phyloP scores from a whole-genome alignment of 2,113 vertebrate species.

The Catharus fuscescens region DNA sequence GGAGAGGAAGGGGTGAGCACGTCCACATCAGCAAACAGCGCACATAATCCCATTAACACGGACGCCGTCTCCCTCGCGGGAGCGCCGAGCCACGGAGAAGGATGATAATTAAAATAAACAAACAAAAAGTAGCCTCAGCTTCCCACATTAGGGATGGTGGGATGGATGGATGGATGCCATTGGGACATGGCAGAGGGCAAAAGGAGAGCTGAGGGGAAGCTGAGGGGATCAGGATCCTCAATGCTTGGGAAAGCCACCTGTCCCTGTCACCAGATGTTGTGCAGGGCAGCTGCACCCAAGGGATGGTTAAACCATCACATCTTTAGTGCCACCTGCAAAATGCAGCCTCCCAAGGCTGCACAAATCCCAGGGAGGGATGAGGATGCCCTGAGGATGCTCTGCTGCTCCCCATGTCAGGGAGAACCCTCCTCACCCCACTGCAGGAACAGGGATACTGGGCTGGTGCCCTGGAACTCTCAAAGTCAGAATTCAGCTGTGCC shows the following conservation, averaged over 20 bases:
- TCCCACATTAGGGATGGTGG: not conserved
- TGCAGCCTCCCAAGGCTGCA: accelerated
- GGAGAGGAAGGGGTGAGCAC: constrained; percentile 2
- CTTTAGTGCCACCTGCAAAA: not conserved
- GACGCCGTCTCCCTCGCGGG: not conserved
- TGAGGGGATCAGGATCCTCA: accelerated
- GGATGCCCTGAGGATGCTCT: accelerated
- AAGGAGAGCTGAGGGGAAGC: not conserved
- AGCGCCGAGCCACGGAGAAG: constrained; percentile 16
- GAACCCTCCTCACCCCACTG: not conserved
- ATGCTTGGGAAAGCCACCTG: not conserved
- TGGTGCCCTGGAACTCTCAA: no score
- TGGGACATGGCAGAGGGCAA: not conserved
- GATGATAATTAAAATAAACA: constrained; percentile 78
- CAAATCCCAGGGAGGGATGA: not conserved
- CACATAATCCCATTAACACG: constrained; percentile 74
- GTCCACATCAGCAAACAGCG: constrained; percentile 54
- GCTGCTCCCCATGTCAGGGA: not conserved
- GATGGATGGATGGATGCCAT: not conserved
- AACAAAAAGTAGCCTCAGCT: constrained; percentile 49
- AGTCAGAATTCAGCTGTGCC: not conserved
- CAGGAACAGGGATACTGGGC: not conserved
- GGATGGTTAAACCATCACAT: not conserved
- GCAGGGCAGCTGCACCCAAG: not conserved
- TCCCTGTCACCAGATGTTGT: not conserved